These are phyloP conservation scores for Macquaria australasica DNA, from an alignment of 2,113 vertebrate species.

Conservation along the genomic window DNA sequence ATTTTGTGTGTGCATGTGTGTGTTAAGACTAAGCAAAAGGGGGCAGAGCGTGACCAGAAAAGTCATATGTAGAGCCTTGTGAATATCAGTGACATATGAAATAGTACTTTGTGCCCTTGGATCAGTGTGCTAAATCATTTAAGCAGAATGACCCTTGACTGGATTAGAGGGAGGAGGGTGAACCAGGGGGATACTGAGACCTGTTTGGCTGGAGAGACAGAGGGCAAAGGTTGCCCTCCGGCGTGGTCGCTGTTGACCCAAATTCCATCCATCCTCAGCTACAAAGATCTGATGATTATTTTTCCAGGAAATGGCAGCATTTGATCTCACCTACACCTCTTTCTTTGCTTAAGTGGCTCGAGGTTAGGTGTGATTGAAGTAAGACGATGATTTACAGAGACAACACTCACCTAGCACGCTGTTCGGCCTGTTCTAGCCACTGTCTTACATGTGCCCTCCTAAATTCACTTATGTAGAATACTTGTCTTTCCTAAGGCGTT, in stretches of 20 bases:
- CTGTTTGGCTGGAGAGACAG: conserved; percentile 37
- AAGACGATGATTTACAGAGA: conserved; percentile 54
- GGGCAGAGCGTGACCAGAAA: conserved; percentile 67
- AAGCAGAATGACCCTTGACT: conserved; percentile 82
- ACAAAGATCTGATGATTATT: conserved; percentile 82
- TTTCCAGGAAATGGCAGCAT: conserved; percentile 78
- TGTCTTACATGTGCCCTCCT: conserved; percentile 75
- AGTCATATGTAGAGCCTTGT: conserved; percentile 74
- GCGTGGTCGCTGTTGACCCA: conserved; percentile 84
- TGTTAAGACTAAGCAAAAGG: conserved; percentile 64
- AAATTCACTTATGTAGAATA: conserved; percentile 78
- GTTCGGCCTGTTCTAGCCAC: conserved; percentile 55
- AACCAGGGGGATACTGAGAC: conserved; percentile 21
- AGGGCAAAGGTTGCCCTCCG: conserved; percentile 72
- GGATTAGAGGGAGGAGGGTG: conserved; percentile 51
- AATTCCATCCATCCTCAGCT: conserved; percentile 78
- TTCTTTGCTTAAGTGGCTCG: conserved; percentile 19
- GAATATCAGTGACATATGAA: conserved; percentile 85
- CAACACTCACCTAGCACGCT: conserved; percentile 40
- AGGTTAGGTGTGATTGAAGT: conserved; percentile 38
- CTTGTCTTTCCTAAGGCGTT: conserved; percentile 78
- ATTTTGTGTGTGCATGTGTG: conserved; percentile 38
- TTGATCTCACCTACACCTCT: conserved; percentile 52
- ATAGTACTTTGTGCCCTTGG: conserved; percentile 84
- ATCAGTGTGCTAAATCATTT: conserved; percentile 88